Percentiles rank a stretch among this genome's conserved stretches.
Conservation (phyloP, 2,888 invertebrate species). For the Andrena flavipes region DNA sequence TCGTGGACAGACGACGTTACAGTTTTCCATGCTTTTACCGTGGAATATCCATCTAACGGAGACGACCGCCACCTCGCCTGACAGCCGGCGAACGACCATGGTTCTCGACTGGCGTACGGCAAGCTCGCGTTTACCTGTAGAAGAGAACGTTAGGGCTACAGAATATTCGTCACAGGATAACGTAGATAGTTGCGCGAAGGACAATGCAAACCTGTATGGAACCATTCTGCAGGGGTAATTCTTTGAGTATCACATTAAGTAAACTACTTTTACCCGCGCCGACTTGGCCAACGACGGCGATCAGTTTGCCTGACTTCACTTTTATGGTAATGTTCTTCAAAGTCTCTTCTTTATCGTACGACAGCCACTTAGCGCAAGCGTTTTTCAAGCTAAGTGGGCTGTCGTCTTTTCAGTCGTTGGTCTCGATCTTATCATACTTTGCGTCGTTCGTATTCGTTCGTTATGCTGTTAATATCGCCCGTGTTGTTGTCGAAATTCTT, state of each 20-base stretch:
- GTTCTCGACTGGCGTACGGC: slow-evolving; percentile 94
- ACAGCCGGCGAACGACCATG: slow-evolving; percentile 95
- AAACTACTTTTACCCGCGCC: slow-evolving; percentile 90
- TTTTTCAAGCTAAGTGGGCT: slow-evolving; percentile 71
- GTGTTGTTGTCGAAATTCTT: background rate
- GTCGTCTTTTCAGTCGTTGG: slow-evolving; percentile 61
- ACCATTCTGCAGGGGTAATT: slow-evolving; percentile 90
- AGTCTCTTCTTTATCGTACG: slow-evolving; percentile 81
- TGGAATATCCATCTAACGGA: no score
- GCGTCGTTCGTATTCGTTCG: slow-evolving; percentile 11
- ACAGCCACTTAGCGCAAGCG: slow-evolving; percentile 78
- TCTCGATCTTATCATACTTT: slow-evolving; percentile 3
- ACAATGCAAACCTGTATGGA: slow-evolving; percentile 84
- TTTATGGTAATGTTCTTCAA: slow-evolving; percentile 85
- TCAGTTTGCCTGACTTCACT: slow-evolving; percentile 85
- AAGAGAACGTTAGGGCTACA: background rate
- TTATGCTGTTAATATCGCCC: slow-evolving; percentile 16
- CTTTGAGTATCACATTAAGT: slow-evolving; percentile 90
- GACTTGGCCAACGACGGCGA: slow-evolving; percentile 90
- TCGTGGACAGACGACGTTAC: no score
- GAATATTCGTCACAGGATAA: no score
- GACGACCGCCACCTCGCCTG: no score
- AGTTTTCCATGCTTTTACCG: no score
- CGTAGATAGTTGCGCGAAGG: no score
- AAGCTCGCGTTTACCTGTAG: slow-evolving; percentile 88